Percentiles rank a stretch among this genome's conserved stretches.
Conservation (phyloP, 2,797 vertebrate genomes). For the Hemitrygon akajei region DNA sequence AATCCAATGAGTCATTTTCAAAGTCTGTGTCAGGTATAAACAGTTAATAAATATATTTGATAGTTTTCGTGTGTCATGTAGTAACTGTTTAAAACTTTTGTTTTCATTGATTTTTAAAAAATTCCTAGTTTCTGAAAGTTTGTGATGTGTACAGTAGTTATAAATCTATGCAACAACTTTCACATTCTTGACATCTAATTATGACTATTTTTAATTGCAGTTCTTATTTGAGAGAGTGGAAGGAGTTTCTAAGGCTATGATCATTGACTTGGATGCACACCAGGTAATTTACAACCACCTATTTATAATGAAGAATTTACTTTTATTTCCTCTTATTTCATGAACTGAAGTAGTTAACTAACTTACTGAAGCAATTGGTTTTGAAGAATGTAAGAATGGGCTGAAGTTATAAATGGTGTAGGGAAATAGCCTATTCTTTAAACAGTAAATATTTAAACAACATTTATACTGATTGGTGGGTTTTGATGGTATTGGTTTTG, state of each 20-base stretch:
- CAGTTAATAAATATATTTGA: neutral
- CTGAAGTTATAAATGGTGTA: neutral
- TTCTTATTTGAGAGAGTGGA: slow-evolving; percentile 86
- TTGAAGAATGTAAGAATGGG: neutral
- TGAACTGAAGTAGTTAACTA: neutral
- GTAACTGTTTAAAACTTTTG: neutral
- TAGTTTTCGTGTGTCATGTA: too few relatives aligned
- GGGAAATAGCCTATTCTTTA: neutral
- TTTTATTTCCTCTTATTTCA: neutral
- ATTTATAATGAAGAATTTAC: neutral
- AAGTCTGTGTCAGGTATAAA: neutral
- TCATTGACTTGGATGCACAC: slow-evolving; percentile 90
- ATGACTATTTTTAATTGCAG: slow-evolving; percentile 50
- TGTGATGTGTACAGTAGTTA: neutral
- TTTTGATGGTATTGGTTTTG: too few relatives aligned
- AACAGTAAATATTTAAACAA: neutral
- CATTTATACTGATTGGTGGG: neutral
- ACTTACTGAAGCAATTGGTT: neutral
- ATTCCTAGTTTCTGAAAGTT: neutral
- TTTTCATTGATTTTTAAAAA: neutral
- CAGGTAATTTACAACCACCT: slow-evolving; percentile 66
- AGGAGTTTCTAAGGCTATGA: slow-evolving; percentile 76
- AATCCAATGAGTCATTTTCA: neutral
- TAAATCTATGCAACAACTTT: neutral
- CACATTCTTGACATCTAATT: neutral